A percentile compares a stretch with the other conserved stretches of the same genome.
phyloP scores from a whole-genome alignment of 2,888 invertebrate species.

The Leucophenga montana region DNA sequence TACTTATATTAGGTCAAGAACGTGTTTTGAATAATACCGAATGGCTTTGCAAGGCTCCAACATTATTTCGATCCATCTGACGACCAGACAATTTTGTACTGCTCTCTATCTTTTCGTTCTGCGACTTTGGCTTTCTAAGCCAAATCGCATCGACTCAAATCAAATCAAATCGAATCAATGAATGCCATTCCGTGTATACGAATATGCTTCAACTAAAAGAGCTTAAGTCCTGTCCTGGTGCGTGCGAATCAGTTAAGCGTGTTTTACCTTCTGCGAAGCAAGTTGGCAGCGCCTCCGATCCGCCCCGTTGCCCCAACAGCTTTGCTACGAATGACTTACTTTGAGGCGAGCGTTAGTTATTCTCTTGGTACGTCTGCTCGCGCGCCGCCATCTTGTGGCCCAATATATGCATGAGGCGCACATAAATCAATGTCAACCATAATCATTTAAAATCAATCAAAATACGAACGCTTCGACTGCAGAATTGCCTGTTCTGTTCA shows the following conservation, averaged over 20 bases:
- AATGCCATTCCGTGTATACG: slow-evolving; percentile 30
- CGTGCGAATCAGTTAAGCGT: slow-evolving; percentile 56
- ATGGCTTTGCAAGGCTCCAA: slow-evolving; percentile 24
- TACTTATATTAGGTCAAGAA: slow-evolving; percentile 71
- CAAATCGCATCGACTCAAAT: slow-evolving; percentile 41
- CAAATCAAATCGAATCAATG: slow-evolving; percentile 37
- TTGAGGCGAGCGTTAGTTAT: slow-evolving; percentile 16
- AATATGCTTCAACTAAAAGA: slow-evolving; percentile 35
- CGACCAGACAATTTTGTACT: not conserved
- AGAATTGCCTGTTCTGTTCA: slow-evolving; percentile 62
- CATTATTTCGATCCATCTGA: too few species aligned
- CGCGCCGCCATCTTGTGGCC: slow-evolving; percentile 63
- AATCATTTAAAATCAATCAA: slow-evolving; percentile 73
- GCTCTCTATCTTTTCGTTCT: slow-evolving; percentile 15
- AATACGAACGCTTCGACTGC: slow-evolving; percentile 71
- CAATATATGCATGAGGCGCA: slow-evolving; percentile 68
- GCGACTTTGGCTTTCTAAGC: slow-evolving; percentile 53
- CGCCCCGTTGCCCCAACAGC: slow-evolving; percentile 18
- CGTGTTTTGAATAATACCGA: slow-evolving; percentile 67
- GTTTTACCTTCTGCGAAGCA: slow-evolving; percentile 52
- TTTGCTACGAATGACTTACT: slow-evolving; percentile 3
- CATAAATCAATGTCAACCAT: slow-evolving; percentile 73
- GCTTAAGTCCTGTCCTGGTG: slow-evolving; percentile 44
- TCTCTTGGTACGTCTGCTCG: slow-evolving; percentile 27
- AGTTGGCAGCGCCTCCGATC: slow-evolving; percentile 36